A percentile compares a stretch with the other conserved stretches of the same genome.
Evolutionary conservation across 2,797 vertebrate genomes (phyloP).

Genomic region (Picus viridis): DNA sequence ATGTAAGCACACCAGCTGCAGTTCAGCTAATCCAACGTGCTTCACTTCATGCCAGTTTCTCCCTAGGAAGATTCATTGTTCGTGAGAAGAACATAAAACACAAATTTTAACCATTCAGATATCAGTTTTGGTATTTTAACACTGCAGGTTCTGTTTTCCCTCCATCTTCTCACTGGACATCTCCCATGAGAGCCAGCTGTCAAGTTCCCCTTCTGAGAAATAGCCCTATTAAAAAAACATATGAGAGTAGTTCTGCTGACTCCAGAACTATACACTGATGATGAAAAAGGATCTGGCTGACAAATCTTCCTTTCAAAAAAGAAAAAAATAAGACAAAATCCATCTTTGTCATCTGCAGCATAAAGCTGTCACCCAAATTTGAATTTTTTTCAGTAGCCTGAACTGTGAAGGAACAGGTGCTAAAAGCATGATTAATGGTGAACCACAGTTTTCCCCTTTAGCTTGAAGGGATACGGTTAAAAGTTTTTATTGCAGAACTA

Average conservation of each 20-base stretch:
- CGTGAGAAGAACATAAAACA: background rate
- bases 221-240: background rate
- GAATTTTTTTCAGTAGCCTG: background rate
- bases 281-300: background rate
- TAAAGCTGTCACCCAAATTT: background rate
- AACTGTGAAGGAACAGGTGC: background rate
- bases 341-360: background rate
- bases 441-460: background rate
- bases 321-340: background rate
- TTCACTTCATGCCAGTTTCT: slow-evolving; percentile 88
- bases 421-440: background rate
- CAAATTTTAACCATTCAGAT: background rate
- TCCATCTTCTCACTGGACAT: background rate
- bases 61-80: slow-evolving; percentile 44
- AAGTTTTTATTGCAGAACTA: background rate
- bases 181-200: background rate
- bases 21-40: slow-evolving; percentile 81
- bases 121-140: background rate
- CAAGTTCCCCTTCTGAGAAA: background rate
- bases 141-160: background rate
- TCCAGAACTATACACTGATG: background rate
- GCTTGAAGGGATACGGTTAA: background rate
- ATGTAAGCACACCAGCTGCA: slow-evolving; percentile 86
- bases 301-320: background rate
- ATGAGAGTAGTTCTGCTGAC: background rate